Conservation (phyloP, 92 coral and sea anemone species). For the Phenganax subtilis region DNA sequence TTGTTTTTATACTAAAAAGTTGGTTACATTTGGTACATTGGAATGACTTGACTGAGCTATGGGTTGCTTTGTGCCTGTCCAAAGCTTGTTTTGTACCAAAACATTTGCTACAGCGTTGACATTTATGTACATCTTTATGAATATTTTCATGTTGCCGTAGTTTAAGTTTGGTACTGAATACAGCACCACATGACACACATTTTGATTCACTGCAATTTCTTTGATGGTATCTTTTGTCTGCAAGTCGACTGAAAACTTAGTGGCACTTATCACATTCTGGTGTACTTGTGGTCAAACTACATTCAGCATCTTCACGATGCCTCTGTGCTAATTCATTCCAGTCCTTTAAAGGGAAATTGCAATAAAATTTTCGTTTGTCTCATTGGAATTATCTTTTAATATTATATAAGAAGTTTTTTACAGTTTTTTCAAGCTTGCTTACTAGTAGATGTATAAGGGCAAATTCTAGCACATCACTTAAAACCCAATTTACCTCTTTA, state of each 20-base stretch:
- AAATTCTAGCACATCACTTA: too few relatives aligned
- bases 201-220: conserved; percentile 13
- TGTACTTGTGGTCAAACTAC: conserved; percentile 3
- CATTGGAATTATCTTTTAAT: too few relatives aligned
- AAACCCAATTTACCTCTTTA: too few relatives aligned
- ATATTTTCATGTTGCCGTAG: conserved; percentile 13
- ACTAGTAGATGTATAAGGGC: too few relatives aligned
- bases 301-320: conserved; percentile 26
- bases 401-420: too few relatives aligned
- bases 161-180: background rate
- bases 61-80: conserved; percentile 12
- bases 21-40: conserved; percentile 20
- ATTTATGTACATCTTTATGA: conserved; percentile 14
- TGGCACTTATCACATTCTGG: conserved; percentile 30
- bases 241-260: conserved; percentile 16
- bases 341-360: background rate
- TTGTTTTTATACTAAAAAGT: conserved; percentile 5
- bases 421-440: too few relatives aligned
- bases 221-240: conserved; percentile 36
- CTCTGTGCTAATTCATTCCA: conserved; percentile 30
- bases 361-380: too few relatives aligned
- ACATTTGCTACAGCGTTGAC: conserved; percentile 6
- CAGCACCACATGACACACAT: conserved; percentile 14
- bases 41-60: background rate
- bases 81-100: conserved; percentile 21